A percentile compares a stretch with the other conserved stretches of the same genome.
These are phyloP conservation scores for Steinernema carpocapsae DNA, from an alignment of 2,888 invertebrate species.

Conservation along the genomic window DNA sequence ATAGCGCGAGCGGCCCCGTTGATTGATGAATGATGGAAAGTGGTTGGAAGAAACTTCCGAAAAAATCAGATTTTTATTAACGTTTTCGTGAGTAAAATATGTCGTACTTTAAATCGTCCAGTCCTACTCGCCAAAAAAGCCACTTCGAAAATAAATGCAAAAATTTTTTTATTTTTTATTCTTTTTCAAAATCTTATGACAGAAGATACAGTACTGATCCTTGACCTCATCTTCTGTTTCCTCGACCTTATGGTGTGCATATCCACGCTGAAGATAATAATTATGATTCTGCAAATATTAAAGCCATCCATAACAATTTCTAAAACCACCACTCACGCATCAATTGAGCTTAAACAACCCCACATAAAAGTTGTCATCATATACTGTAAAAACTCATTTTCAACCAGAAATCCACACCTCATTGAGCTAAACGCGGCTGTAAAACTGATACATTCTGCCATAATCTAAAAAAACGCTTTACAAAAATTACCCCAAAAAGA, in stretches of 20 bases:
- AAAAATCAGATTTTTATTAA: too few species aligned
- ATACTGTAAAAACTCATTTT: background rate
- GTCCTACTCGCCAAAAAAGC: too few species aligned
- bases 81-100: too few species aligned
- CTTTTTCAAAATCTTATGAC: background rate
- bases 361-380: background rate
- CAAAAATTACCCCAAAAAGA: too few species aligned
- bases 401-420: background rate
- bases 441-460: background rate
- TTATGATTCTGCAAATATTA: background rate
- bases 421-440: background rate
- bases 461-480: background rate
- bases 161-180: background rate
- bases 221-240: background rate
- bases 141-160: background rate
- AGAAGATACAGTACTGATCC: background rate
- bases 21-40: too few species aligned
- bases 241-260: background rate
- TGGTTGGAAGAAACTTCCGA: too few species aligned
- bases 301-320: too few species aligned
- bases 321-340: background rate
- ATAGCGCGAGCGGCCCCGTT: too few species aligned
- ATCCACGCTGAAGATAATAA: background rate
- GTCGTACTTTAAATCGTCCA: too few species aligned
- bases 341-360: background rate